A percentile compares a stretch with the other conserved stretches of the same genome.
phyloP scores from a whole-genome alignment of 2,113 vertebrate genomes.

The Neotragus pygmaeus region DNA sequence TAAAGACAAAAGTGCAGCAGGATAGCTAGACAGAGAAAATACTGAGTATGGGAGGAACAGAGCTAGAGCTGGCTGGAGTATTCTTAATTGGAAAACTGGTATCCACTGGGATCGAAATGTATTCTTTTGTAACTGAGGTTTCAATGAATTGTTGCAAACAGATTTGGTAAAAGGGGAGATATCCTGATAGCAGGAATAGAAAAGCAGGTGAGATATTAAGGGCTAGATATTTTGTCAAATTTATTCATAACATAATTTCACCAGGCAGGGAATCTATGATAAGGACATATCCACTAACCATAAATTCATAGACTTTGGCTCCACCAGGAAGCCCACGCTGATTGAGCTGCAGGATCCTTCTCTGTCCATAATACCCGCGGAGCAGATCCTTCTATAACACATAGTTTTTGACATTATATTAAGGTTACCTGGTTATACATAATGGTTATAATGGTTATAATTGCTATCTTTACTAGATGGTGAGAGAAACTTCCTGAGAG shows the following conservation, averaged over 20 bases:
- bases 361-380: neutral
- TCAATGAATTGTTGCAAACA: neutral
- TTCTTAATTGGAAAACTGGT: neutral
- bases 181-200: neutral
- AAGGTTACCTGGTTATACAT: neutral
- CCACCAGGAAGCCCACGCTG: neutral
- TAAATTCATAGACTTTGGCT: neutral
- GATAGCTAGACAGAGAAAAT: neutral
- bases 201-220: neutral
- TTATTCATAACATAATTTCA: neutral
- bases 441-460: too few species aligned
- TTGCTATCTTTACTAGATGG: neutral
- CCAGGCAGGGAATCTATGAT: neutral
- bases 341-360: neutral
- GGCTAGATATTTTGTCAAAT: neutral
- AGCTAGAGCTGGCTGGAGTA: neutral
- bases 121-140: neutral
- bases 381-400: neutral
- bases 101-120: neutral
- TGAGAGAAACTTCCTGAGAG: neutral
- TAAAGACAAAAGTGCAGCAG: neutral
- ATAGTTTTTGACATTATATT: neutral
- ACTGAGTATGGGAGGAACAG: neutral
- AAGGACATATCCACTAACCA: neutral
- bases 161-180: neutral